Evolutionary conservation across 2,888 invertebrate species (phyloP).

Genomic region (Therioaphis trifolii): DNA sequence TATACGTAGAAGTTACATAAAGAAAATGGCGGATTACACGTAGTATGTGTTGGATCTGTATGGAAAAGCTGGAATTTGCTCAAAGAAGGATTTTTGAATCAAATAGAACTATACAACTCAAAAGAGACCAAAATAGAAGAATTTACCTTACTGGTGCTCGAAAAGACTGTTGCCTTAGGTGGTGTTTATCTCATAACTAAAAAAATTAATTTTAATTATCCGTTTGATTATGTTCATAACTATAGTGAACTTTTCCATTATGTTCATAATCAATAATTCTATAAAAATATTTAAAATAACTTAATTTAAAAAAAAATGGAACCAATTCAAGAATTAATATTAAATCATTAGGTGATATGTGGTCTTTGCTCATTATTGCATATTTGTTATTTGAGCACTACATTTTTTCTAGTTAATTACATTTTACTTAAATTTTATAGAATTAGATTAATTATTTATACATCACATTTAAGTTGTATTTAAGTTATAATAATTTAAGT

Average conservation of each 20-base stretch:
- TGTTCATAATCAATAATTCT: slow-evolving; percentile 38
- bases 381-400: slow-evolving; percentile 34
- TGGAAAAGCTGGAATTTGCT: slow-evolving; percentile 92
- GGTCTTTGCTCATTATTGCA: neutral
- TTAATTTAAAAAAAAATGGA: slow-evolving; percentile 19
- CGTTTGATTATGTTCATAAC: slow-evolving; percentile 74
- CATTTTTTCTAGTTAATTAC: slow-evolving; percentile 13
- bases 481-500: neutral
- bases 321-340: too few relatives aligned
- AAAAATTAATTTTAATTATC: slow-evolving; percentile 74
- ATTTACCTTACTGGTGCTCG: slow-evolving; percentile 77
- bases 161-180: slow-evolving; percentile 83
- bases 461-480: slow-evolving; percentile 9
- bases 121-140: slow-evolving; percentile 69
- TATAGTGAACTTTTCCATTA: slow-evolving; percentile 74
- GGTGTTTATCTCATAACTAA: slow-evolving; percentile 88
- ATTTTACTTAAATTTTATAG: slow-evolving; percentile 7
- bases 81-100: slow-evolving; percentile 76
- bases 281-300: neutral
- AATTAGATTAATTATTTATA: slow-evolving; percentile 10
- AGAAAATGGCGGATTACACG: slow-evolving; percentile 74
- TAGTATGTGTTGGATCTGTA: slow-evolving; percentile 94
- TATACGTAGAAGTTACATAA: slow-evolving; percentile 70
- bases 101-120: slow-evolving; percentile 69
- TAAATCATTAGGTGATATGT: too few relatives aligned